Conservation (phyloP, 2,888 invertebrate species). For the Acrobasis suavella region DNA sequence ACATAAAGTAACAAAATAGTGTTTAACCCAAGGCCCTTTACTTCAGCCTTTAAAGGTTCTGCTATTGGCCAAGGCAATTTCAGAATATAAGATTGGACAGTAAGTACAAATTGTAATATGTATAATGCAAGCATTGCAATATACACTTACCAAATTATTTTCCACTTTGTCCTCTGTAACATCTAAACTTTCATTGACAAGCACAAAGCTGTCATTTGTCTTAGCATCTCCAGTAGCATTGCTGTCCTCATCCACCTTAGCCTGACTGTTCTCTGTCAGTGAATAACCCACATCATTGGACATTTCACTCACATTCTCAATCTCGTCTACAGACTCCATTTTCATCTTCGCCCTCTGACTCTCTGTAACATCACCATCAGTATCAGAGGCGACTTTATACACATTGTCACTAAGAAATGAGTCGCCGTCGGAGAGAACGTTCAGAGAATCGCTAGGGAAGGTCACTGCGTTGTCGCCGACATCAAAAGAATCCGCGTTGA, state of each 20-base stretch:
- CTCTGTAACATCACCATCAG: constrained; percentile 60
- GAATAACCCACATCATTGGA: constrained; percentile 34
- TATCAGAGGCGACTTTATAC: constrained; percentile 56
- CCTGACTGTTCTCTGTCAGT: constrained; percentile 9
- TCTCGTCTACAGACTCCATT: constrained; percentile 39
- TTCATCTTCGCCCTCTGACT: constrained; percentile 48
- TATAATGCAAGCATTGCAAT: neutral
- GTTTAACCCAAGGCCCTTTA: no score
- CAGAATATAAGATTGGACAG: no score
- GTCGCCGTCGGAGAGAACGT: constrained; percentile 68
- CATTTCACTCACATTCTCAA: constrained; percentile 38
- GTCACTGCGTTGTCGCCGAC: constrained; percentile 75
- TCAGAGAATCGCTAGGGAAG: constrained; percentile 68
- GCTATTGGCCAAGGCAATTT: no score
- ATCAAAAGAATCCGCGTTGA: constrained; percentile 67
- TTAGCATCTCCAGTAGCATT: constrained; percentile 27
- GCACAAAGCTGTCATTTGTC: constrained; percentile 14
- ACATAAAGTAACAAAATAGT: no score
- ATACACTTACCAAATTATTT: neutral
- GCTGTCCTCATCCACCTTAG: constrained; percentile 30
- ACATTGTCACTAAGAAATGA: constrained; percentile 61
- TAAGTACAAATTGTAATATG: no score
- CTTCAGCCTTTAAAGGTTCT: no score
- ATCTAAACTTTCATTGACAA: constrained; percentile 24
- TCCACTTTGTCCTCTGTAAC: constrained; percentile 2